A percentile compares a stretch with the other conserved stretches of the same genome.
phyloP scores from a whole-genome alignment of 2,113 vertebrate genomes.

The Columbina picui region DNA sequence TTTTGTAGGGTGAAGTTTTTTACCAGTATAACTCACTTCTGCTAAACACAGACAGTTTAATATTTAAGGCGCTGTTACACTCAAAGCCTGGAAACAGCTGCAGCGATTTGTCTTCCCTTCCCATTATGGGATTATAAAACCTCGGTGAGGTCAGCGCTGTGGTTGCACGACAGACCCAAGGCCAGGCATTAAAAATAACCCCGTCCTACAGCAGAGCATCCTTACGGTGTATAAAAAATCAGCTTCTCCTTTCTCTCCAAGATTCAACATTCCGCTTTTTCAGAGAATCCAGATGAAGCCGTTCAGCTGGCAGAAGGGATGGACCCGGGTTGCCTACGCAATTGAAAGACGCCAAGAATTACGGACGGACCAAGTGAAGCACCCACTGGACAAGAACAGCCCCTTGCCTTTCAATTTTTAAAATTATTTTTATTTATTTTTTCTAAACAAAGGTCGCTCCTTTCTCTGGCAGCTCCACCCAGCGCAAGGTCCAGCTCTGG shows the following conservation, averaged over 20 bases:
- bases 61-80: not conserved
- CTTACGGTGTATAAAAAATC: not conserved
- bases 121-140: not conserved
- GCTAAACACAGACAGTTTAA: not conserved
- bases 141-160: not conserved
- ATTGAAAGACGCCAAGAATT: not conserved
- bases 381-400: not conserved
- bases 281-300: not conserved
- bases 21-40: not conserved
- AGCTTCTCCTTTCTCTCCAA: not conserved
- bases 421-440: not conserved
- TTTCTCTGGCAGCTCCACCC: not conserved
- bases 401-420: not conserved
- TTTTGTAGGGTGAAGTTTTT: not conserved
- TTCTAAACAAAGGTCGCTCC: not conserved
- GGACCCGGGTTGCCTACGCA: fast-evolving
- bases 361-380: not conserved
- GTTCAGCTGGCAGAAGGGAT: not conserved
- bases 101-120: not conserved
- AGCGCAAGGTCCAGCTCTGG: slow-evolving; percentile 6
- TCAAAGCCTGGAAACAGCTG: not conserved
- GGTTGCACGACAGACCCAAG: not conserved
- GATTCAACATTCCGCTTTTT: not conserved
- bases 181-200: not conserved
- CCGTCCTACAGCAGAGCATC: not conserved